Conservation (phyloP, 2,113 vertebrate genomes). For the Thamnophis sirtalis region DNA sequence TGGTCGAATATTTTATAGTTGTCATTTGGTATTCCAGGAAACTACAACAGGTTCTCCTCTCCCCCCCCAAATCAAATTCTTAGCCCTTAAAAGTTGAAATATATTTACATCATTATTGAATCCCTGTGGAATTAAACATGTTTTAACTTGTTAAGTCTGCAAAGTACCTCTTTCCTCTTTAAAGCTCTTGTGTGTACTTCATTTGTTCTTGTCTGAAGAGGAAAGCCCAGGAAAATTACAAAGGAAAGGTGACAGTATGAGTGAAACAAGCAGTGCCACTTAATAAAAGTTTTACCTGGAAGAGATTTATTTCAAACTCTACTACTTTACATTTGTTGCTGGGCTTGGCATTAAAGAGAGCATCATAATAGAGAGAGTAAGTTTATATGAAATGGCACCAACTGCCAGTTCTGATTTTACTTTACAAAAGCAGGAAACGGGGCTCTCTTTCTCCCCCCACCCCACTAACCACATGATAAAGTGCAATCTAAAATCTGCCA, state of each 20-base stretch:
- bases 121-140: neutral
- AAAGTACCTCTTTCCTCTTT: neutral
- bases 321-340: neutral
- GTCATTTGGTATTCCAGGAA: neutral
- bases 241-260: neutral
- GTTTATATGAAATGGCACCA: neutral
- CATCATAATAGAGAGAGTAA: neutral
- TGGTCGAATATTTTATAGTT: neutral
- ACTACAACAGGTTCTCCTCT: neutral
- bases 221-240: neutral
- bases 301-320: neutral
- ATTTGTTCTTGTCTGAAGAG: neutral
- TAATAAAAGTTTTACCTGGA: neutral
- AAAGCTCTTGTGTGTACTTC: neutral
- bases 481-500: neutral
- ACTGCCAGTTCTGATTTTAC: too few relatives aligned
- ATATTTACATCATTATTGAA: neutral
- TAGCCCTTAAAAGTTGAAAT: neutral
- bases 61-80: neutral
- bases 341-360: neutral
- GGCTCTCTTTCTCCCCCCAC: too few relatives aligned
- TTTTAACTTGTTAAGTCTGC: neutral
- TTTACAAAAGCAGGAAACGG: too few relatives aligned
- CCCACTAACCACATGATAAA: too few relatives aligned
- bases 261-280: neutral